Evolutionary conservation across 2,888 invertebrate species (phyloP), one percentile per base, ranked within the genome.

Genomic region (Platycheirus albimanus): DNA sequence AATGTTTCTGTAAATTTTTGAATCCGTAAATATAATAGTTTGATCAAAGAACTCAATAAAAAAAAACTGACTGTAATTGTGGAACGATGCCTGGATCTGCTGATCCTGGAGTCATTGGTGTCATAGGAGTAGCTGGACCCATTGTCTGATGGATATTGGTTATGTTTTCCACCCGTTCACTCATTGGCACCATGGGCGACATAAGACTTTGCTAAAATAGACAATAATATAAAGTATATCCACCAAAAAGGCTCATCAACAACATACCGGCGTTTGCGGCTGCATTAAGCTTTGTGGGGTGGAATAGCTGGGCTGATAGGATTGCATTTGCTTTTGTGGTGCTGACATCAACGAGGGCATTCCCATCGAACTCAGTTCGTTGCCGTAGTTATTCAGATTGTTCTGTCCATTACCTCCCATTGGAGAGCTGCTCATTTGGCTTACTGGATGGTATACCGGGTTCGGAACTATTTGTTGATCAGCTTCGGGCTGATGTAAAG

Each of bases 31-130:
- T n/a, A 3, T 19, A 3, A 2, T n/a, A 36, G 11, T 17, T 51
- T n/a, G 8, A 33, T 33, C 8, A 8, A 8, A 33, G 8, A 8
- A 24, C 5, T 24, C 24, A 7, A 33, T 33, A 33, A 1, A 24
- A 6, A 24, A 6, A 24, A 7, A 86, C 86, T 86, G 76, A 88
- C 88, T 91, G 90, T 54, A 90, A 70, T 89, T 98, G 97, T 20
- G 99, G 99, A 75, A 97, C 93, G 87, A 98, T 98, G 63, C 97
- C 97, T 66, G 98, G 97, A 91, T 98, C 98, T 8, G 97, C 96
- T 0, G 98, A 98, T 75, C 95, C 95, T 38, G 98, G 98, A 7
- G 98, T 98, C 95, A 97, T 96, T 0, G 97, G 97, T n/a, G 95
- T 95, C 90, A 95, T 94, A 0, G 97, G 96, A 71, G 94, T 93